Evolutionary conservation across 2,113 vertebrate species (phyloP).

Genomic region (Neoarius graeffei): DNA sequence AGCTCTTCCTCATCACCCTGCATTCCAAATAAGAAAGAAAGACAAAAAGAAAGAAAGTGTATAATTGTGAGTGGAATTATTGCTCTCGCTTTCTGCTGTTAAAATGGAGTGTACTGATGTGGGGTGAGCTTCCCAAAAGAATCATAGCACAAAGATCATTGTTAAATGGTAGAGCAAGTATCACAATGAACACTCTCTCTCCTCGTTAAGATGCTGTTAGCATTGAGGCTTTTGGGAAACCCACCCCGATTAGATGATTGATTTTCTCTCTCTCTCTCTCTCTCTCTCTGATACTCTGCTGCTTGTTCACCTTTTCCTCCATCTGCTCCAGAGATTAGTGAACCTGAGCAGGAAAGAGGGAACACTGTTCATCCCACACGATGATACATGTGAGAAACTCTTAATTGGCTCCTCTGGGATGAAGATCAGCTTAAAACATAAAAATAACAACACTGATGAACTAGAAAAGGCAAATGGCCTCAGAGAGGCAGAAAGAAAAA

Average conservation of each 20-base stretch:
- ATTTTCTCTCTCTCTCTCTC: too few species aligned
- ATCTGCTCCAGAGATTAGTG: neutral
- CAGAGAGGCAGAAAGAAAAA: neutral
- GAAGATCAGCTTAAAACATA: neutral
- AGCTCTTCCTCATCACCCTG: too few species aligned
- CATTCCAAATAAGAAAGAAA: neutral
- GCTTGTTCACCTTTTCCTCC: neutral
- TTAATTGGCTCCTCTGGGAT: conserved; percentile 51
- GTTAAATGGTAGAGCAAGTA: too few species aligned
- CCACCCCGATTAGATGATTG: too few species aligned
- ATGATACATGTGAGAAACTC: neutral
- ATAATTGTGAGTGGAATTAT: neutral
- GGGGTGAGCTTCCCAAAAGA: too few species aligned
- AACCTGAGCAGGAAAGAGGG: neutral
- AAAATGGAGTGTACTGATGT: neutral
- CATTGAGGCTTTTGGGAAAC: too few species aligned
- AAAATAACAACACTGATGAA: conserved; percentile 12
- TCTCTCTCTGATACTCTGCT: neutral
- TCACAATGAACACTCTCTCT: too few species aligned
- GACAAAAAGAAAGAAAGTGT: neutral
- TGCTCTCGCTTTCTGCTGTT: neutral
- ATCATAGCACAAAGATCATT: too few species aligned
- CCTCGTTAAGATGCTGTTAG: too few species aligned
- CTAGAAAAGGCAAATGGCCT: neutral
- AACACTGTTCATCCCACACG: neutral